Evolutionary conservation across 2,113 vertebrate genomes (phyloP).

Genomic region (Solea solea): DNA sequence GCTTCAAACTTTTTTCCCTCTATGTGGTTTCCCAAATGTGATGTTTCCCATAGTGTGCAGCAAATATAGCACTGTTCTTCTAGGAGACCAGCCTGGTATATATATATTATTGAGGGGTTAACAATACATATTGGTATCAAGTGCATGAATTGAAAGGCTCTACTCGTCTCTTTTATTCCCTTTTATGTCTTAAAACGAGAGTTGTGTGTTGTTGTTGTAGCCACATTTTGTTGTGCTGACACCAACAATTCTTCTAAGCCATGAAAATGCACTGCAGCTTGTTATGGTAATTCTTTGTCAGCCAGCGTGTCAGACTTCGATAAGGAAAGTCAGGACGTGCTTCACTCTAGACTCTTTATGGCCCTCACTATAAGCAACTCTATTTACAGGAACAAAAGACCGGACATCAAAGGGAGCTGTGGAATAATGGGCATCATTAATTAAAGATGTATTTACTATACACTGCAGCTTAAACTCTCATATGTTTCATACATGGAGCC

Average conservation of each 20-base stretch:
- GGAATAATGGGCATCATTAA: conserved; percentile 36
- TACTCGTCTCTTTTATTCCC: neutral
- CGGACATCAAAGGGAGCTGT: conserved; percentile 43
- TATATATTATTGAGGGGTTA: conserved; percentile 19
- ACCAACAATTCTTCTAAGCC: conserved; percentile 43
- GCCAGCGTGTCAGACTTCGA: conserved; percentile 59
- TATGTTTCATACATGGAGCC: conserved; percentile 9
- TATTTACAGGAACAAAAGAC: conserved; percentile 39
- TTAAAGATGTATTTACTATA: conserved; percentile 40
- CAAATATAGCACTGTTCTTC: no score
- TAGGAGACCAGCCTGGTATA: no score
- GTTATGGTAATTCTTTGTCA: conserved; percentile 61
- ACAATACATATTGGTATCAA: conserved; percentile 22
- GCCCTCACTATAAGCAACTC: conserved; percentile 50
- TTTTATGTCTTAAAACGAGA: conserved; percentile 37
- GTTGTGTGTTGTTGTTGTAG: conserved; percentile 16
- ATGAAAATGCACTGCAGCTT: conserved; percentile 53
- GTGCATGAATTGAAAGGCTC: conserved; percentile 39
- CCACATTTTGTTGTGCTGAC: conserved; percentile 55
- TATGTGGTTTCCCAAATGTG: no score
- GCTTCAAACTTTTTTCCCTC: no score
- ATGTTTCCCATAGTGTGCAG: no score
- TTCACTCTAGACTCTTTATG: conserved; percentile 57
- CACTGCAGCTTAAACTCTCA: conserved; percentile 1
- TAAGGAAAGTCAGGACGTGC: conserved; percentile 62